Conservation (phyloP, 2,888 invertebrate species). For the Charanyca ferruginea region DNA sequence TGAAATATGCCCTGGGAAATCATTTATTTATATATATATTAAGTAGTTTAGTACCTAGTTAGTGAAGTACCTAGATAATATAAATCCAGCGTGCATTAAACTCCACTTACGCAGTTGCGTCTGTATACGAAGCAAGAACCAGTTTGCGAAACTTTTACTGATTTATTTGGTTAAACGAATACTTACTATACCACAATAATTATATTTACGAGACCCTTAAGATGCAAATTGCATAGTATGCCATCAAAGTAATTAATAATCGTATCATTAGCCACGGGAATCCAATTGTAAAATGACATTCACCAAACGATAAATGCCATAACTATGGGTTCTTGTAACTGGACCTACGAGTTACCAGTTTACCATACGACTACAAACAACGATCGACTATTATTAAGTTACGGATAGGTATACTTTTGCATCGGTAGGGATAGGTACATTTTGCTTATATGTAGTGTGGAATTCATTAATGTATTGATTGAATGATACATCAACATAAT, state of each 20-base stretch:
- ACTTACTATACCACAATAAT: too few species aligned
- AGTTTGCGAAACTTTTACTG: too few species aligned
- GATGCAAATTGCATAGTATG: background rate
- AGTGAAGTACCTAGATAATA: too few species aligned
- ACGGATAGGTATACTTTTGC: constrained; percentile 11
- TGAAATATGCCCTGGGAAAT: too few species aligned
- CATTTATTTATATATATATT: too few species aligned
- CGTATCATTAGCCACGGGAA: background rate
- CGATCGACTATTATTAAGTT: constrained; percentile 12
- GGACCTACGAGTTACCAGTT: constrained; percentile 27
- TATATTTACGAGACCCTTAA: too few species aligned
- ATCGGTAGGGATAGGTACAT: background rate
- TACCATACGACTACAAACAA: constrained; percentile 17
- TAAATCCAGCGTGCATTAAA: too few species aligned
- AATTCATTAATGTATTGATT: constrained; percentile 12
- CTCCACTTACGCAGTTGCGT: too few species aligned
- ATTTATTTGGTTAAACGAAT: too few species aligned
- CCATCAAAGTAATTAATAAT: constrained; percentile 19
- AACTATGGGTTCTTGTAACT: constrained; percentile 22
- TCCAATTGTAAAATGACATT: constrained; percentile 24
- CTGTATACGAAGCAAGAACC: too few species aligned
- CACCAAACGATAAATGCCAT: constrained; percentile 12
- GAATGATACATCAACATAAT: constrained; percentile 28
- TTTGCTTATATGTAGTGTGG: constrained; percentile 9
- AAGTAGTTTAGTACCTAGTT: too few species aligned